Base-by-base conservation (phyloP, 23 tunicate genomes). In the Halocynthia aurantium region DNA sequence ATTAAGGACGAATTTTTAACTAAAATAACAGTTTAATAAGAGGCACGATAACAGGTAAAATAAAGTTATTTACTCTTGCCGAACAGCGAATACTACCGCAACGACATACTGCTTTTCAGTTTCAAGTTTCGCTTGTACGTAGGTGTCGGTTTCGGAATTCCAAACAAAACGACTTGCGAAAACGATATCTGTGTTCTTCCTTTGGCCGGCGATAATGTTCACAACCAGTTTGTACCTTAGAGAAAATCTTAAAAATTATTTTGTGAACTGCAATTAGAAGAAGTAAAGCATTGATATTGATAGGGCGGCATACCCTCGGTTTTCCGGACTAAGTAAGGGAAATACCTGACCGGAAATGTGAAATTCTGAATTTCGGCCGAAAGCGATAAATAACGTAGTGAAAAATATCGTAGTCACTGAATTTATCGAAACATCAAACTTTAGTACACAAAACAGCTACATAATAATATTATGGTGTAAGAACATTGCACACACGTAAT, bases 91-190 rank as follows among this genome's bases (percentile, higher is more conserved):
- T 18, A 74, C 10, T 1, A 74, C 78, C 5, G 78, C 78, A 54
- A 74, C 56, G 8, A 74, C 8, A 53, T 74, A 74, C 56, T 56
- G 55, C 40, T 18, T 64, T 8, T 6, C 22, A 8, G 20, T 19
- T 74, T 74, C 10, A 19, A 74, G 21, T 18, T 74, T 74, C 2
- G 78, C 64, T 56, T 74, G 64, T 19, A 74, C 78, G 31, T 53
- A 74, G n/a, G 78, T 74, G 63, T 74, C 78, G 9, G 56, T 74
- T 8, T 74, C 78, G 20, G 78, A 22, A 54, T 74, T 74, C 78
- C 78, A 74, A 53, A 74, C 62, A 54, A 53, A 52, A n/a, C 78
- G 55, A 54, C 78, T 74, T 22, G 56, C 78, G 31, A 74, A 74
- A 12, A 54, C 57, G 64, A 74, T 74, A n/a, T 74, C 78, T 53